Evolutionary conservation across 1,140 invertebrate genomes (phyloP).

Genomic region (Macrostomum lignano): DNA sequence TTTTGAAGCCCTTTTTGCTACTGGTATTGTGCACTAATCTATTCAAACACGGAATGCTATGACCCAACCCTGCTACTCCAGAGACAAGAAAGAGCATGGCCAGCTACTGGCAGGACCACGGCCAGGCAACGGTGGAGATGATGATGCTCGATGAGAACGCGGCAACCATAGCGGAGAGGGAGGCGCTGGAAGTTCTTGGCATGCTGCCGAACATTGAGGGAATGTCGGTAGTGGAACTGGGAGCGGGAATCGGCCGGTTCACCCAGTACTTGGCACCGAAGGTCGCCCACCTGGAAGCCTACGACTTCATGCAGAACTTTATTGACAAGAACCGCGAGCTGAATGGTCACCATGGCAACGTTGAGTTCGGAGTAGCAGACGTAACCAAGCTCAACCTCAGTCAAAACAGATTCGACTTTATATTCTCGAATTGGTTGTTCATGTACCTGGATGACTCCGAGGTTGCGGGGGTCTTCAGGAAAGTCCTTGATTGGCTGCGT

Average conservation of each 20-base stretch:
- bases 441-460: conserved; percentile 35
- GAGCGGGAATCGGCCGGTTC: conserved; percentile 35
- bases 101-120: conserved; percentile 28
- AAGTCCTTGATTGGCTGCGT: conserved; percentile 30
- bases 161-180: conserved; percentile 27
- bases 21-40: no score
- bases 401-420: conserved; percentile 27
- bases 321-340: conserved; percentile 29
- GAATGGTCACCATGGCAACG: conserved; percentile 28
- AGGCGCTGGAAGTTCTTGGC: conserved; percentile 31
- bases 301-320: conserved; percentile 35
- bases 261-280: conserved; percentile 29
- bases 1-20: no score
- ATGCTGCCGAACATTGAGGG: conserved; percentile 27
- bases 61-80: no score
- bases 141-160: conserved; percentile 36
- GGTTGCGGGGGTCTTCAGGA: conserved; percentile 26
- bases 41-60: no score
- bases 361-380: conserved; percentile 31
- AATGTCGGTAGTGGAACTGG: conserved; percentile 32
- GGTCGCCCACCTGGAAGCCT: conserved; percentile 29
- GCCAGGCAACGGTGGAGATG: conserved; percentile 26
- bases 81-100: no score
- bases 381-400: conserved; percentile 30
- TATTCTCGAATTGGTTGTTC: conserved; percentile 37